A percentile compares a stretch with the other conserved stretches of the same genome.
Evolutionary conservation across 64 coral and sea anemone genomes (phyloP).

Genomic region (Porites australiensis): DNA sequence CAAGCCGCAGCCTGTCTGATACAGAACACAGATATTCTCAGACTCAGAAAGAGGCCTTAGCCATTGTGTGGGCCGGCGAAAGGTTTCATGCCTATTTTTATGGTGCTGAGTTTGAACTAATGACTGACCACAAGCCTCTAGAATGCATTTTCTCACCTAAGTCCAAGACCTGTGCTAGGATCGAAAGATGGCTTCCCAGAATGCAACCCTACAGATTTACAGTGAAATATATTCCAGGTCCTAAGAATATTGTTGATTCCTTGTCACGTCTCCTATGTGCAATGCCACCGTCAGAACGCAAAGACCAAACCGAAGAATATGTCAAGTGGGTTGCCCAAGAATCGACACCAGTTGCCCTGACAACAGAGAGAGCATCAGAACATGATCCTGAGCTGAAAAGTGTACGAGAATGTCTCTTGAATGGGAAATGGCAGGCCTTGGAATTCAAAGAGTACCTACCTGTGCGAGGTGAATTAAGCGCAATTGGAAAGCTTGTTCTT

Average conservation of each 20-base stretch:
- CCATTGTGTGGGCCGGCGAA: neutral
- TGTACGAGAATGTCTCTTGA: neutral
- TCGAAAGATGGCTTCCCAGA: slow-evolving; percentile 45
- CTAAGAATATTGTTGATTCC: neutral
- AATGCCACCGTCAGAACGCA: neutral
- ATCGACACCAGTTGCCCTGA: neutral
- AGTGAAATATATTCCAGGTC: slow-evolving; percentile 22
- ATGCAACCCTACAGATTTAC: slow-evolving; percentile 53
- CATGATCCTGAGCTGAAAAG: slow-evolving; percentile 35
- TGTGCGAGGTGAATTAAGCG: slow-evolving; percentile 2
- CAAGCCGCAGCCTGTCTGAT: too few species aligned
- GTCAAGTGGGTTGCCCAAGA: neutral
- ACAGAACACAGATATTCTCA: too few species aligned
- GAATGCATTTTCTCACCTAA: slow-evolving; percentile 53
- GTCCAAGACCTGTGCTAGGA: slow-evolving; percentile 59
- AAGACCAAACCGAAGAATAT: slow-evolving; percentile 1
- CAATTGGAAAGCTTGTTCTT: slow-evolving; percentile 14
- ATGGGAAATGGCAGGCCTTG: neutral
- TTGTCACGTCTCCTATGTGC: too few species aligned
- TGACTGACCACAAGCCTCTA: slow-evolving; percentile 70
- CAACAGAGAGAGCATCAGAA: slow-evolving; percentile 34
- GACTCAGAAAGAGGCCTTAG: too few species aligned
- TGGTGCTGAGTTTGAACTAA: slow-evolving; percentile 37
- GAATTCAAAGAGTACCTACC: too few species aligned
- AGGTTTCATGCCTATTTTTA: slow-evolving; percentile 56